These are phyloP conservation scores for Protonibea diacanthus DNA, from an alignment of 2,797 vertebrate species.

Conservation along the genomic window DNA sequence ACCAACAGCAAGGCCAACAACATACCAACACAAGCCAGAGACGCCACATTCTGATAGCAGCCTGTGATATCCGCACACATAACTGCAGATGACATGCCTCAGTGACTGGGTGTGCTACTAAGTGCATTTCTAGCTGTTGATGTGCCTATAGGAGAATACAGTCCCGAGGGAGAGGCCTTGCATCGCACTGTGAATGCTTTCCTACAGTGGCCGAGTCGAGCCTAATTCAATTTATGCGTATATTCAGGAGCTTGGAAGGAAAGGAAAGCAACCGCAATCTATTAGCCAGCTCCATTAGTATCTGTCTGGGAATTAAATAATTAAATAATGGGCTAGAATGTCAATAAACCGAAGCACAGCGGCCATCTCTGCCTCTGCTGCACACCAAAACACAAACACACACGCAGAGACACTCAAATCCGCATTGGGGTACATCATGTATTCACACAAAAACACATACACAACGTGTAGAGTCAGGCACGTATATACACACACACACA, in stretches of 20 bases:
- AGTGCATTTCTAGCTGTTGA: constrained; percentile 78
- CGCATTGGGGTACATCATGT: constrained; percentile 51
- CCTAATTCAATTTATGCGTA: constrained; percentile 85
- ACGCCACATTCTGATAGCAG: constrained; percentile 37
- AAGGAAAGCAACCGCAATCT: constrained; percentile 84
- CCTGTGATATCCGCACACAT: constrained; percentile 41
- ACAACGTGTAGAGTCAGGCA: constrained; percentile 9
- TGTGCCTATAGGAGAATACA: constrained; percentile 73
- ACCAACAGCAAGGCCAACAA: constrained; percentile 49
- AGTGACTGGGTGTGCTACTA: constrained; percentile 57
- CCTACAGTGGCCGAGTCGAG: constrained; percentile 65
- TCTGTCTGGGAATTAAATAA: constrained; percentile 89
- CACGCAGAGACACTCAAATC: constrained; percentile 24
- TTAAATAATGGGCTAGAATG: constrained; percentile 87
- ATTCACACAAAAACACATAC: constrained; percentile 50
- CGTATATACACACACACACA: background rate
- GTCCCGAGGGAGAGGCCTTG: constrained; percentile 67
- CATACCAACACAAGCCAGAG: constrained; percentile 46
- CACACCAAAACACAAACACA: constrained; percentile 55
- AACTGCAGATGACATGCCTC: constrained; percentile 65
- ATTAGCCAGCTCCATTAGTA: constrained; percentile 88
- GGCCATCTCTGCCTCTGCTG: constrained; percentile 72
- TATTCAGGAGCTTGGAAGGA: constrained; percentile 80
- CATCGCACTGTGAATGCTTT: constrained; percentile 61
- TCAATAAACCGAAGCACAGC: constrained; percentile 85